Evolutionary conservation across 2,797 vertebrate species (phyloP).

Genomic region (Bradypodion ventrale): DNA sequence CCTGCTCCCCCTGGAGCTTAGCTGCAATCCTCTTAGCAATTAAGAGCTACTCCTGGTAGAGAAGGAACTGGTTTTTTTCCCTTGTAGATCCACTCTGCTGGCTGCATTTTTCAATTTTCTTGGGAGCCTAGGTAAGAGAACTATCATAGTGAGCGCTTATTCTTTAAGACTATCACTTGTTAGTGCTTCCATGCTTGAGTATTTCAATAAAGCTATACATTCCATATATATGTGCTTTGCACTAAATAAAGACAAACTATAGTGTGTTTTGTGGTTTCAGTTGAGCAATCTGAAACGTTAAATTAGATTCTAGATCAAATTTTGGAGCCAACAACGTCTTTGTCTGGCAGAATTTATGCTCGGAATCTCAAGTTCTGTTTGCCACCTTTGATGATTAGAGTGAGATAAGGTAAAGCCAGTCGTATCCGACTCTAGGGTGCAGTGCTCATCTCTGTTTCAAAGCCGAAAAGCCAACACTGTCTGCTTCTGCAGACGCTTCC

Average conservation of each 20-base stretch:
- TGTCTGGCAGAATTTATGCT: neutral
- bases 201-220: neutral
- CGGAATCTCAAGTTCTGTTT: neutral
- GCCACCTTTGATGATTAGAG: neutral
- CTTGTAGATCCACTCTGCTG: neutral
- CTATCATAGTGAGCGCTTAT: neutral
- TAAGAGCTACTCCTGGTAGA: neutral
- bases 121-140: neutral
- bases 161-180: neutral
- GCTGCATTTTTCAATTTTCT: neutral
- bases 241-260: neutral
- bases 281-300: neutral
- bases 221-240: neutral
- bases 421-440: no score
- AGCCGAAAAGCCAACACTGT: no score
- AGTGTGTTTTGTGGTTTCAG: neutral
- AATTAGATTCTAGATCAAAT: constrained; percentile 3
- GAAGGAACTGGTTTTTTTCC: neutral
- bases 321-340: neutral
- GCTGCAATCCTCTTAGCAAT: neutral
- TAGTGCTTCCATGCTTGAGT: neutral
- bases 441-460: no score
- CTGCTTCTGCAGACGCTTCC: no score
- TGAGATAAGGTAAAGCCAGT: no score
- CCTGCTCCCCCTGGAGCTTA: no score